These are phyloP conservation scores for Andrena praecox DNA, from an alignment of 2,888 invertebrate genomes.

Conservation along the genomic window DNA sequence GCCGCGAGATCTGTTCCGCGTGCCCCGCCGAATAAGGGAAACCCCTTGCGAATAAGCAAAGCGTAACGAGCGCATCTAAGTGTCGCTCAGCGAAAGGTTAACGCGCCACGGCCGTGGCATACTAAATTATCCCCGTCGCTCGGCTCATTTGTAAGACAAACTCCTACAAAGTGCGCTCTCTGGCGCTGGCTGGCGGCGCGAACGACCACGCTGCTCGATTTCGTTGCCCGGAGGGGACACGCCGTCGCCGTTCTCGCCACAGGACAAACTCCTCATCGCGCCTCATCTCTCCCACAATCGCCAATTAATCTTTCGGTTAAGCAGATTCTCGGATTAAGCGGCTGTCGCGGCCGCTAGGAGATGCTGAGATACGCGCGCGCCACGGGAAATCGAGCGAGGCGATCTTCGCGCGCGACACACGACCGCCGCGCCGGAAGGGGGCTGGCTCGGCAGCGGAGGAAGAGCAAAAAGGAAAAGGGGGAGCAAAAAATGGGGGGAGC, in stretches of 20 bases:
- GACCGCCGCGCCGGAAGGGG: constrained; percentile 28
- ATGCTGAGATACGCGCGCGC: constrained; percentile 50
- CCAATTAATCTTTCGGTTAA: constrained; percentile 82
- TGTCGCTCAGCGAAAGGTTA: constrained; percentile 78
- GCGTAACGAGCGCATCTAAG: constrained; percentile 73
- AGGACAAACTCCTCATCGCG: constrained; percentile 60
- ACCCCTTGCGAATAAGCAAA: constrained; percentile 57
- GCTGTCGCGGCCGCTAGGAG: constrained; percentile 46
- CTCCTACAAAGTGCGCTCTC: constrained; percentile 67
- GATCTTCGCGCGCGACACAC: constrained; percentile 49
- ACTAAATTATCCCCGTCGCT: constrained; percentile 83
- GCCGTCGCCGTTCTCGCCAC: constrained; percentile 26
- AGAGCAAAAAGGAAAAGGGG: constrained; percentile 20
- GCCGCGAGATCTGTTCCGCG: background rate
- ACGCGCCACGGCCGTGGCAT: constrained; percentile 70
- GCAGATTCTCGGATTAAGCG: constrained; percentile 80
- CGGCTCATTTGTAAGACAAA: constrained; percentile 84
- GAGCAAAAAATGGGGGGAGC: constrained; percentile 15
- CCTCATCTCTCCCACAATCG: constrained; percentile 81
- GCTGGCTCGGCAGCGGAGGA: background rate
- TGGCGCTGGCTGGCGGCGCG: constrained; percentile 47
- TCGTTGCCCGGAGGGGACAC: constrained; percentile 38
- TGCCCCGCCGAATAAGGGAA: constrained; percentile 14
- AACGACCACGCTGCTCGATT: constrained; percentile 34
- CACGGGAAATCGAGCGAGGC: constrained; percentile 67